Evolutionary conservation across 2,888 invertebrate species (phyloP).

Genomic region (Cepaea hortensis): DNA sequence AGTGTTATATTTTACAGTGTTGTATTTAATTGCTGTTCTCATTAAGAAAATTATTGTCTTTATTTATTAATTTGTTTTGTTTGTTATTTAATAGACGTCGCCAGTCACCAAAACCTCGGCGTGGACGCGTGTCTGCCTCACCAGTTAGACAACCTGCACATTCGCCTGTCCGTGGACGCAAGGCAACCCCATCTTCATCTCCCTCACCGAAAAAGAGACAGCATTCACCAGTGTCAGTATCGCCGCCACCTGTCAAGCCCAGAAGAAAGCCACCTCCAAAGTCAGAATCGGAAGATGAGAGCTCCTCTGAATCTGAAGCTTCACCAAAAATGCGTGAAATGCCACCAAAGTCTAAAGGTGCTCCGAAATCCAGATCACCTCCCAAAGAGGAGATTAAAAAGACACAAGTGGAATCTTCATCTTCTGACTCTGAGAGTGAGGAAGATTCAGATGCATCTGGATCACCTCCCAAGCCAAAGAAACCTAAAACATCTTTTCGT

Average conservation of each 20-base stretch:
- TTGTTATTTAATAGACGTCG: conserved; percentile 6
- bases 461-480: conserved; percentile 34
- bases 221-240: conserved; percentile 48
- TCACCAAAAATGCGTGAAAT: conserved; percentile 49
- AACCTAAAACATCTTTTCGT: conserved; percentile 17
- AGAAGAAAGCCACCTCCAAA: conserved; percentile 26
- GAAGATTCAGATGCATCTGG: conserved; percentile 47
- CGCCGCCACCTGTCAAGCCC: conserved; percentile 47
- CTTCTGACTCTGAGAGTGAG: conserved; percentile 48
- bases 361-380: background rate
- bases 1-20: too few species aligned
- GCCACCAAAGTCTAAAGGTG: conserved; percentile 5
- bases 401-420: conserved; percentile 45
- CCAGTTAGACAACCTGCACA: conserved; percentile 43
- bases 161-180: conserved; percentile 47
- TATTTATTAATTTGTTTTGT: background rate
- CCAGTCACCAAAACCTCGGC: conserved; percentile 27
- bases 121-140: conserved; percentile 40
- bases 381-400: conserved; percentile 35
- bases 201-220: conserved; percentile 44
- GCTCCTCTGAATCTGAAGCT: conserved; percentile 47
- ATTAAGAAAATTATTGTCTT: background rate
- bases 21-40: too few species aligned
- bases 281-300: conserved; percentile 45
- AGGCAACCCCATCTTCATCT: conserved; percentile 51